Evolutionary conservation across 2,888 invertebrate genomes (phyloP), one percentile per base, ranked within the genome.

Genomic region (Xestia xanthographa): DNA sequence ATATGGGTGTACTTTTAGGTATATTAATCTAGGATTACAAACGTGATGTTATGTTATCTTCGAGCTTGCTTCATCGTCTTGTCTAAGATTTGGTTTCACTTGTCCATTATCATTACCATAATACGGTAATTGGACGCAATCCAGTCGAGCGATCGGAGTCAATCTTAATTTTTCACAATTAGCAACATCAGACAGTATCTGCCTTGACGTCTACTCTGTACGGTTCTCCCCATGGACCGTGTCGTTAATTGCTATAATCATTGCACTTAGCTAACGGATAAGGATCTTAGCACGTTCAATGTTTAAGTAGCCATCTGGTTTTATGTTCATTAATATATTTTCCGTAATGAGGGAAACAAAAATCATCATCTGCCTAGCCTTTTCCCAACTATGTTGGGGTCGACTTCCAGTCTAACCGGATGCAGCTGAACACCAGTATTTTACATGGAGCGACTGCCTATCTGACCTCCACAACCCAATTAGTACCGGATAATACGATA

Each of bases 151-250:
- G 22, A 34, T 71, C 26, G 22, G 14, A 72, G 67, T 71, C 83
- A 77, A 66, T 85, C 85, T 82, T 77, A 73, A 69, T 85, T 63
- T 82, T 53, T 63, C 72, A 45, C 72, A 82, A 85, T 77, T 82
- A 82, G 72, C 53, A 56, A 60, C 29, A 48, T 69, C 72, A 66
- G 62, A 67, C 45, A 43, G 38, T 70, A 85, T 77, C 66, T 48
- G 58, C 12, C 4, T n/a, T 70, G 58, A 60, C 65, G 62, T 70
- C 63, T 43, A 12, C 74, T 79, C 22, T 8, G 45, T 58, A 34
- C 26, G 22, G 12, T 20, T 43, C 69, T 85, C 85, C 77, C 83
- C 12, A 66, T 56, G 50, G 82, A 62, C 66, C 22, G 38, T 20
- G 14, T 56, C 72, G 60, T 56, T 85, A 82, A 83, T 85, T 73